Evolutionary conservation across 2,113 vertebrate genomes (phyloP).

Genomic region (Glaucidium brasilianum): DNA sequence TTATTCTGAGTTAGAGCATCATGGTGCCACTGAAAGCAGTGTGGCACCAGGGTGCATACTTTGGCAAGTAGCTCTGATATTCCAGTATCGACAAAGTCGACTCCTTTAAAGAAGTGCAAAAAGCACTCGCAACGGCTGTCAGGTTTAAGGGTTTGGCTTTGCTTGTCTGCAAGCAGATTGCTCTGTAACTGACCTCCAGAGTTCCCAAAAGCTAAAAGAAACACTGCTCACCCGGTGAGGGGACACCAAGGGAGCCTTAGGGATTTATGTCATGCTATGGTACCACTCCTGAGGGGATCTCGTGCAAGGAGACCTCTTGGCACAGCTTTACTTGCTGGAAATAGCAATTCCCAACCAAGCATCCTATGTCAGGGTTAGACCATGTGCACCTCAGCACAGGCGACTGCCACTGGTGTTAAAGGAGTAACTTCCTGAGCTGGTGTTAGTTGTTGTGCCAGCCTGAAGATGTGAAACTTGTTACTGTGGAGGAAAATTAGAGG

Average conservation of each 20-base stretch:
- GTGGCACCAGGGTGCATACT: background rate
- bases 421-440: background rate
- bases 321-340: background rate
- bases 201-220: background rate
- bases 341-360: background rate
- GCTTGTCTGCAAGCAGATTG: background rate
- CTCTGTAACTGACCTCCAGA: background rate
- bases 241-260: background rate
- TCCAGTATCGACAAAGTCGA: background rate
- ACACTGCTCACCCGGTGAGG: background rate
- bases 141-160: background rate
- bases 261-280: background rate
- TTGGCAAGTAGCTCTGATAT: background rate
- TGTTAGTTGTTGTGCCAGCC: background rate
- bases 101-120: background rate
- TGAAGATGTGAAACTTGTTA: background rate
- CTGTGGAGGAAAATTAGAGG: background rate
- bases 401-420: background rate
- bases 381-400: rapidly evolving
- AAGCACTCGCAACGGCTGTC: background rate
- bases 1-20: background rate
- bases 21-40: background rate
- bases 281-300: background rate
- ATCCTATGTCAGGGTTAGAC: background rate
- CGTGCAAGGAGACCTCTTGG: background rate